A percentile compares a stretch with the other conserved stretches of the same genome.
These are phyloP conservation scores for Drosophila cracens DNA, from an alignment of 2,888 invertebrate genomes.

Conservation along the genomic window DNA sequence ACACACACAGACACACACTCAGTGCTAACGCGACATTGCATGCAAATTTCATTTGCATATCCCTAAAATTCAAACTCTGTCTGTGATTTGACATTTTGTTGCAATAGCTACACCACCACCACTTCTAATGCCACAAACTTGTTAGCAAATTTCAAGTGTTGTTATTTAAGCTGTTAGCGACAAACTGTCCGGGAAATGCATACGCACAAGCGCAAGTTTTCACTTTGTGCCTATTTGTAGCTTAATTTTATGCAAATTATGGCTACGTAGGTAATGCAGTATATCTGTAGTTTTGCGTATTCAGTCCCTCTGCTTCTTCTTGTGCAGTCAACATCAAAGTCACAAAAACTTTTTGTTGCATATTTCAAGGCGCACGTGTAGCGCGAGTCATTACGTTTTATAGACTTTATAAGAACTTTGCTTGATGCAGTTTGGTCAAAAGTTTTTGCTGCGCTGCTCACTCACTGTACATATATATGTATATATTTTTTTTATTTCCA, in stretches of 20 bases:
- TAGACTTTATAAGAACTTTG: slow-evolving; percentile 76
- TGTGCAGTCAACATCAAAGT: slow-evolving; percentile 53
- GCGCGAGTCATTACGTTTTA: slow-evolving; percentile 77
- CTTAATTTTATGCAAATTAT: slow-evolving; percentile 66
- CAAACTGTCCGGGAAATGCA: background rate
- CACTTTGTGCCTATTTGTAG: slow-evolving; percentile 46
- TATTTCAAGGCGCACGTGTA: slow-evolving; percentile 70
- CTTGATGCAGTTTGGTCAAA: slow-evolving; percentile 71
- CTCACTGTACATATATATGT: background rate
- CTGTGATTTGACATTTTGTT: slow-evolving; percentile 31
- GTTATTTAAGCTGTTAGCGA: slow-evolving; percentile 16
- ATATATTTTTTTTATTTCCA: background rate
- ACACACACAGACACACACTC: slow-evolving; percentile 9
- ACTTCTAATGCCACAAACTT: background rate
- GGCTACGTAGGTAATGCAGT: slow-evolving; percentile 15
- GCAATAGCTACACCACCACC: background rate
- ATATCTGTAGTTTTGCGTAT: slow-evolving; percentile 5
- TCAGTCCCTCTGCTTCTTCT: background rate
- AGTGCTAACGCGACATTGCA: slow-evolving; percentile 54
- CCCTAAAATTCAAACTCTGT: slow-evolving; percentile 19
- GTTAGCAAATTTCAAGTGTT: slow-evolving; percentile 30
- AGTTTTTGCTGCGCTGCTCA: slow-evolving; percentile 57
- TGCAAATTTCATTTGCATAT: slow-evolving; percentile 64
- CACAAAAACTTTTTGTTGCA: slow-evolving; percentile 71
- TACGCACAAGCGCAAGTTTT: slow-evolving; percentile 19